These are phyloP conservation scores for Echeneis naucrates DNA, from an alignment of 2,797 vertebrate species.

Conservation along the genomic window DNA sequence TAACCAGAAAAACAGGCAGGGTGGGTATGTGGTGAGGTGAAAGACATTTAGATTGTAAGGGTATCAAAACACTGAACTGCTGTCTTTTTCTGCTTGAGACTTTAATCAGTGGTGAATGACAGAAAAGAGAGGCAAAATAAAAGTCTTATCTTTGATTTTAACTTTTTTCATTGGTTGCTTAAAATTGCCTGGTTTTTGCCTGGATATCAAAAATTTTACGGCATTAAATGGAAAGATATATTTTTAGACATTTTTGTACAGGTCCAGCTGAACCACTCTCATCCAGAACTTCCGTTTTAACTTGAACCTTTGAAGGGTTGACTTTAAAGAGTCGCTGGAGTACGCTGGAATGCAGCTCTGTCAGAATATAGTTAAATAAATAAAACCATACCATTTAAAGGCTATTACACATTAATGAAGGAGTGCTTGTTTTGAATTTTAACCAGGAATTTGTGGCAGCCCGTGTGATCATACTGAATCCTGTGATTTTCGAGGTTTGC, in stretches of 20 bases:
- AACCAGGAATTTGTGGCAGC: conserved; percentile 53
- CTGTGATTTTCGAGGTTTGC: conserved; percentile 60
- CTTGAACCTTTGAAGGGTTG: conserved; percentile 15
- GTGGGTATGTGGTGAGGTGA: conserved; percentile 43
- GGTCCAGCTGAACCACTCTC: conserved; percentile 12
- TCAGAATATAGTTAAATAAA: conserved; percentile 47
- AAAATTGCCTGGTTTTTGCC: background rate
- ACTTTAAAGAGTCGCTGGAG: conserved; percentile 26
- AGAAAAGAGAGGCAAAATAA: conserved; percentile 18
- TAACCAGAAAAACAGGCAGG: conserved; percentile 72
- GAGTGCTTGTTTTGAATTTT: conserved; percentile 56
- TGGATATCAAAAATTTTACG: background rate
- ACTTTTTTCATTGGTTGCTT: background rate
- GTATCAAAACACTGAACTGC: conserved; percentile 22
- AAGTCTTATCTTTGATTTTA: conserved; percentile 9
- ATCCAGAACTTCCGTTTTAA: background rate
- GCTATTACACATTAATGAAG: conserved; percentile 52
- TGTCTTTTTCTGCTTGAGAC: conserved; percentile 16
- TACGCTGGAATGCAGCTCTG: conserved; percentile 20
- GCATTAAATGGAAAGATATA: background rate
- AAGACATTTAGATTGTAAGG: conserved; percentile 43
- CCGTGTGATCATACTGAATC: conserved; percentile 51
- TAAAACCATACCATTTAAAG: conserved; percentile 46
- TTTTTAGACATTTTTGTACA: conserved; percentile 6
- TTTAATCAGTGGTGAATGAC: conserved; percentile 26